phyloP scores from a whole-genome alignment of 2,888 invertebrate species.

The Liopterus haemorrhoidalis region DNA sequence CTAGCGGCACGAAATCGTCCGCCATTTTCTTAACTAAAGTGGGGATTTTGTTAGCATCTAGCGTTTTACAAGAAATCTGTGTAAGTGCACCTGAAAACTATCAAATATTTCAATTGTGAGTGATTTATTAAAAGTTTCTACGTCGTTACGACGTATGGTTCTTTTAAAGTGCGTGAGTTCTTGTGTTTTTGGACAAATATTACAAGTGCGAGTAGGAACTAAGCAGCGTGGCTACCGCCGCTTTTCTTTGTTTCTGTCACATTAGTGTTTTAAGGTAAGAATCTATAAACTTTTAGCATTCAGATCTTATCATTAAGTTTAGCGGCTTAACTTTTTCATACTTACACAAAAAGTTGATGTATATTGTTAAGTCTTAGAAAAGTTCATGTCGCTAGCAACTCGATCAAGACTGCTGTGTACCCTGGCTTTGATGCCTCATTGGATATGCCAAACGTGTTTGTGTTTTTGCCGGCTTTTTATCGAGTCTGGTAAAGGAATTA shows the following conservation, averaged over 20 bases:
- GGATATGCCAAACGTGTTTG: slow-evolving; percentile 39
- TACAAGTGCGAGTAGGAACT: slow-evolving; percentile 41
- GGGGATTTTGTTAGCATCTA: slow-evolving; percentile 45
- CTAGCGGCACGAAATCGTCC: slow-evolving; percentile 40
- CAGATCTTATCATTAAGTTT: background rate
- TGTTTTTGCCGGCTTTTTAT: slow-evolving; percentile 37
- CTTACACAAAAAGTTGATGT: too few species aligned
- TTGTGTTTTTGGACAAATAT: slow-evolving; percentile 41
- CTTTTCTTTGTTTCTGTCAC: slow-evolving; percentile 48
- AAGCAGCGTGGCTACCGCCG: slow-evolving; percentile 47
- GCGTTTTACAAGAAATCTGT: slow-evolving; percentile 44
- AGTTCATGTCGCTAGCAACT: too few species aligned
- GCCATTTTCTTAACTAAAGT: slow-evolving; percentile 47
- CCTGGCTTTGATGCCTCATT: slow-evolving; percentile 27
- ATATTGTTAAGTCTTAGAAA: too few species aligned
- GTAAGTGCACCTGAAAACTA: slow-evolving; percentile 42
- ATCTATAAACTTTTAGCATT: too few species aligned
- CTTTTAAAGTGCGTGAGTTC: slow-evolving; percentile 40
- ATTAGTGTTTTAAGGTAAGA: slow-evolving; percentile 44
- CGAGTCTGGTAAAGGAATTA: slow-evolving; percentile 11
- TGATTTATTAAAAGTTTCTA: slow-evolving; percentile 34
- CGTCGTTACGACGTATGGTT: slow-evolving; percentile 35
- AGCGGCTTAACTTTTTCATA: too few species aligned
- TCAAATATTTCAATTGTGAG: slow-evolving; percentile 39
- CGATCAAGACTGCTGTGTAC: slow-evolving; percentile 8